These are phyloP conservation scores for Hybognathus amarus DNA, from an alignment of 2,797 vertebrate genomes.

Conservation along the genomic window DNA sequence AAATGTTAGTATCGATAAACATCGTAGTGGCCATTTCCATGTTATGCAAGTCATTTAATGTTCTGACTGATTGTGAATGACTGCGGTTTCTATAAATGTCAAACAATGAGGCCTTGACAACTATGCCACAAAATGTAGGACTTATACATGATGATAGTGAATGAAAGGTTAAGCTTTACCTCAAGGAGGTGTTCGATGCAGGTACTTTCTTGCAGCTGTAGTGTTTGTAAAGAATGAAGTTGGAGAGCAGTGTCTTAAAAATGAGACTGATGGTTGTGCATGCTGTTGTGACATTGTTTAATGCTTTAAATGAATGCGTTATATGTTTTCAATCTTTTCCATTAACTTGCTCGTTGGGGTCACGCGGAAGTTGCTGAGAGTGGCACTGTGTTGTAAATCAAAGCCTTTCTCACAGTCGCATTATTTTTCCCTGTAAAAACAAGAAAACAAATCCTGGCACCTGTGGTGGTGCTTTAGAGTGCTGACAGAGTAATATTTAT, in stretches of 20 bases:
- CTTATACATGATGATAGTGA: not conserved
- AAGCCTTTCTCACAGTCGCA: constrained; percentile 70
- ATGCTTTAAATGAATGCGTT: constrained; percentile 25
- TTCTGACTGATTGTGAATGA: not conserved
- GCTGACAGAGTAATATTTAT: constrained; percentile 56
- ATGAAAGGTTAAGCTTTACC: constrained; percentile 22
- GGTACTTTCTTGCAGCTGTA: not conserved
- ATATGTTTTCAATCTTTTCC: constrained; percentile 14
- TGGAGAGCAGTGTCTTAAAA: not conserved
- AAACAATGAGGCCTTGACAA: not conserved
- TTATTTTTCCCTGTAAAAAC: constrained; percentile 58
- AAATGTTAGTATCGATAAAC: not conserved
- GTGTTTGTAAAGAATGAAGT: not conserved
- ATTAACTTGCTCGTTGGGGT: constrained; percentile 23
- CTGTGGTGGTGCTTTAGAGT: constrained; percentile 46
- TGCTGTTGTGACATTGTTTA: constrained; percentile 24
- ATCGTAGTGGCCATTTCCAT: not conserved
- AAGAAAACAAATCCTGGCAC: constrained; percentile 51
- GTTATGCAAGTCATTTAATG: not conserved
- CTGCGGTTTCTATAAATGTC: not conserved
- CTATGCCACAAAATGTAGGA: not conserved
- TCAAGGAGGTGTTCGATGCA: not conserved
- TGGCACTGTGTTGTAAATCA: constrained; percentile 67
- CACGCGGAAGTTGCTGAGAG: constrained; percentile 16
- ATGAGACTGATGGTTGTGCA: not conserved